Evolutionary conservation across 2,797 vertebrate species (phyloP).

Genomic region (Rhyacichthys aspro): DNA sequence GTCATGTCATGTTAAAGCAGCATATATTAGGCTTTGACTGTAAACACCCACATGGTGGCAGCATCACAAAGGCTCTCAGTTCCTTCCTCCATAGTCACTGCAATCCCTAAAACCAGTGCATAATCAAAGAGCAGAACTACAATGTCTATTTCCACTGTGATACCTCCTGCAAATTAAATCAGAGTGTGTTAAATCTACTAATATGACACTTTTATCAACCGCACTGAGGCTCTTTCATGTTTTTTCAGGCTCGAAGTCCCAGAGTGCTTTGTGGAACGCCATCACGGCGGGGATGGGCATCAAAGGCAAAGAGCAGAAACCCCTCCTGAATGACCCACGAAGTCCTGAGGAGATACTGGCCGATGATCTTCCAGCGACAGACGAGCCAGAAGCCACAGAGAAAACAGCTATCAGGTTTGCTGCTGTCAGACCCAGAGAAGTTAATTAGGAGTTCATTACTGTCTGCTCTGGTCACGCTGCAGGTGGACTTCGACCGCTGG

Average conservation of each 20-base stretch:
- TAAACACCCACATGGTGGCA: conserved; percentile 70
- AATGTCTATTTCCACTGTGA: background rate
- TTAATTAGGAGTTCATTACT: background rate
- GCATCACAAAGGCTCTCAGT: conserved; percentile 40
- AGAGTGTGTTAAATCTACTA: background rate
- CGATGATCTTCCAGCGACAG: conserved; percentile 86
- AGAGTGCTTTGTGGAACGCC: conserved; percentile 91
- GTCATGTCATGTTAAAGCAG: background rate
- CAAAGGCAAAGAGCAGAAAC: conserved; percentile 84
- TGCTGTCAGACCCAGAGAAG: conserved; percentile 3
- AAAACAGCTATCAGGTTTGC: conserved; percentile 89
- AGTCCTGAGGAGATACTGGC: conserved; percentile 92
- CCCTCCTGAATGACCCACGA: conserved; percentile 81
- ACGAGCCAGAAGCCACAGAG: conserved; percentile 89
- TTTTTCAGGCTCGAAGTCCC: conserved; percentile 90
- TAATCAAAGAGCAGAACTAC: background rate
- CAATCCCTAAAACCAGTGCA: background rate
- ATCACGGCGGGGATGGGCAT: conserved; percentile 86
- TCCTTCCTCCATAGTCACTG: background rate
- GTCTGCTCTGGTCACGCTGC: background rate
- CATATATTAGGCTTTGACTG: conserved; percentile 14
- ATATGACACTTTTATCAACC: background rate
- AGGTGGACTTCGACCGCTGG: too few species aligned
- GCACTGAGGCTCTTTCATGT: background rate
- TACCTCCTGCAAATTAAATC: background rate